Evolutionary conservation across 2,113 vertebrate genomes (phyloP).

Genomic region (Urocolius indicus): DNA sequence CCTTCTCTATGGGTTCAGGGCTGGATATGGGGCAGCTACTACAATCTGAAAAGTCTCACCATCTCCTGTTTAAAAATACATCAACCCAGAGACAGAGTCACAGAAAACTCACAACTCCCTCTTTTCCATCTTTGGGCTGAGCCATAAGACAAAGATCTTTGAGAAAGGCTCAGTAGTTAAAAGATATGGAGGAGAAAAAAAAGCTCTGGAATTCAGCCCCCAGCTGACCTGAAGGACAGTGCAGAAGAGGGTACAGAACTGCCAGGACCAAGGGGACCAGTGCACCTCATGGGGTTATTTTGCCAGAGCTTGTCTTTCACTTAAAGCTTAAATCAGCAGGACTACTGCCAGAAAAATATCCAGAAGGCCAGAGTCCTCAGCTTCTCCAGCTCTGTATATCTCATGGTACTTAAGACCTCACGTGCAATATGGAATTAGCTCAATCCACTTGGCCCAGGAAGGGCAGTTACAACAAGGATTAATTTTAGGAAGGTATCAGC

Average conservation of each 20-base stretch:
- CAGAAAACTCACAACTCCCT: background rate
- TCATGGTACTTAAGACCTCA: background rate
- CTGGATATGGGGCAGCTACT: background rate
- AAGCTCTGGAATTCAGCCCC: background rate
- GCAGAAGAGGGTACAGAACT: background rate
- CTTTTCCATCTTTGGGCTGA: background rate
- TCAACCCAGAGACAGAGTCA: background rate
- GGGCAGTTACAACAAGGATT: background rate
- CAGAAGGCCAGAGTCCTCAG: background rate
- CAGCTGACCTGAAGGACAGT: background rate
- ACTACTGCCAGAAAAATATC: background rate
- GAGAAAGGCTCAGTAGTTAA: background rate
- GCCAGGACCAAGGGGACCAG: background rate
- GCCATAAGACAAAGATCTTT: background rate
- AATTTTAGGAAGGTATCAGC: background rate
- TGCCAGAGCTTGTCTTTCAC: background rate
- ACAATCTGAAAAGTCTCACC: background rate
- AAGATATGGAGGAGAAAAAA: background rate
- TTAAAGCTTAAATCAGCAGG: background rate
- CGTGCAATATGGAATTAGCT: accelerated
- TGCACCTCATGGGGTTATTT: background rate
- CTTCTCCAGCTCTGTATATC: background rate
- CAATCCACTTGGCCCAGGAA: background rate
- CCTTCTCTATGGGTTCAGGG: background rate
- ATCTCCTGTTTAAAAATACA: background rate